Evolutionary conservation across 2,797 vertebrate species (phyloP).

Genomic region (Rhinichthys osculus): DNA sequence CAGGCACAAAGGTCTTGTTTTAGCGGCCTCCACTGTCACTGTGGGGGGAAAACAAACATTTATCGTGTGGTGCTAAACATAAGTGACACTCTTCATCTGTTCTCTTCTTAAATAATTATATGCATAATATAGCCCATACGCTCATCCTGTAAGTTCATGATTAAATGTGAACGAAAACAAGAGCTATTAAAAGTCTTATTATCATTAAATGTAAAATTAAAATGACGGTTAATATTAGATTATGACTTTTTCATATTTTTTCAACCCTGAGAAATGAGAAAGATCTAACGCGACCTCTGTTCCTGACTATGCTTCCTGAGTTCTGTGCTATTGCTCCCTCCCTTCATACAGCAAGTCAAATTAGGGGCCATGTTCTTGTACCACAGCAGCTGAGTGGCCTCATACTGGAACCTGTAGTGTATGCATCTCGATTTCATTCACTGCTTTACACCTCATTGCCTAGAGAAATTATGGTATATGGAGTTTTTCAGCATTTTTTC

Average conservation of each 20-base stretch:
- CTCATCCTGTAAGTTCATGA: not conserved
- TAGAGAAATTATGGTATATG: slow-evolving; percentile 1
- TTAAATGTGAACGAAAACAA: not conserved
- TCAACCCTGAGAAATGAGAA: not conserved
- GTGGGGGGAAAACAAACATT: not conserved
- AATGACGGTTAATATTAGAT: not conserved
- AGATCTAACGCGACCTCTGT: not conserved
- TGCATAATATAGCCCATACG: not conserved
- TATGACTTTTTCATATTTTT: not conserved
- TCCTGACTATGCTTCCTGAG: not conserved
- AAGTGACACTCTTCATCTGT: not conserved
- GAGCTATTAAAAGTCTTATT: not conserved
- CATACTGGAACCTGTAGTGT: not conserved
- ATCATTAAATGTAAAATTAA: not conserved
- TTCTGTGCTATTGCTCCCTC: not conserved
- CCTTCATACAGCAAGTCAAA: not conserved
- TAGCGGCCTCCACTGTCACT: not conserved
- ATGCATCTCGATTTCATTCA: not conserved
- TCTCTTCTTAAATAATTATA: not conserved
- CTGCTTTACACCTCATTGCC: slow-evolving; percentile 11
- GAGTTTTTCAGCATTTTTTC: not conserved
- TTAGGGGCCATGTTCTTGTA: not conserved
- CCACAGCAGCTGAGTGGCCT: not conserved
- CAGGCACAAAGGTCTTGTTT: not conserved
- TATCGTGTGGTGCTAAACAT: not conserved